Conservation (phyloP, 2,113 vertebrate species). For the Corapipo altera region DNA sequence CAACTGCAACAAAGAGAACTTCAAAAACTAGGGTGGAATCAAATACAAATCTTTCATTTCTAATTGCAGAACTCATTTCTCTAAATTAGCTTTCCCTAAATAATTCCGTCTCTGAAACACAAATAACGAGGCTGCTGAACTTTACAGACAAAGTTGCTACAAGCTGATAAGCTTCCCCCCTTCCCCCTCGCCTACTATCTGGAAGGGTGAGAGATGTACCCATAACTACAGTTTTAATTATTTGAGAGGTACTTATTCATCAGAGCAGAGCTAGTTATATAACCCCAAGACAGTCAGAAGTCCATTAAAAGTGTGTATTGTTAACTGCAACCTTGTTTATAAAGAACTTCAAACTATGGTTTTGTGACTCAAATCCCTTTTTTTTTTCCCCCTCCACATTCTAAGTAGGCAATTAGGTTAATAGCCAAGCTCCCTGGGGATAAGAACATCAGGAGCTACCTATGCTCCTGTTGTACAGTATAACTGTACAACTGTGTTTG, state of each 20-base stretch:
- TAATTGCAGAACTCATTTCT: not conserved
- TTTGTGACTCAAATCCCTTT: not conserved
- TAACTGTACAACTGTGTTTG: conserved; percentile 45
- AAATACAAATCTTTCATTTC: not conserved
- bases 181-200: not conserved
- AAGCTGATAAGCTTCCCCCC: not conserved
- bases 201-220: not conserved
- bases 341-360: not conserved
- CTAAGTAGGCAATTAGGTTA: not conserved
- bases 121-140: not conserved
- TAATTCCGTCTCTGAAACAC: not conserved
- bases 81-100: not conserved
- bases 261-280: not conserved
- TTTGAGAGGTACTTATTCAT: not conserved
- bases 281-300: not conserved
- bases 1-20: not conserved
- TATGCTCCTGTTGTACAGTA: conserved; percentile 16
- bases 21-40: not conserved
- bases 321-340: not conserved
- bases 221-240: not conserved
- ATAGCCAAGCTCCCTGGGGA: conserved; percentile 2
- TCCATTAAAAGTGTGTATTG: not conserved
- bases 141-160: not conserved
- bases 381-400: not conserved
- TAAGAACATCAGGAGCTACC: not conserved